Percentiles rank a stretch among this genome's conserved stretches.
These are phyloP conservation scores for Recurvirostra avosetta DNA, from an alignment of 2,113 vertebrate genomes.

Conservation along the genomic window DNA sequence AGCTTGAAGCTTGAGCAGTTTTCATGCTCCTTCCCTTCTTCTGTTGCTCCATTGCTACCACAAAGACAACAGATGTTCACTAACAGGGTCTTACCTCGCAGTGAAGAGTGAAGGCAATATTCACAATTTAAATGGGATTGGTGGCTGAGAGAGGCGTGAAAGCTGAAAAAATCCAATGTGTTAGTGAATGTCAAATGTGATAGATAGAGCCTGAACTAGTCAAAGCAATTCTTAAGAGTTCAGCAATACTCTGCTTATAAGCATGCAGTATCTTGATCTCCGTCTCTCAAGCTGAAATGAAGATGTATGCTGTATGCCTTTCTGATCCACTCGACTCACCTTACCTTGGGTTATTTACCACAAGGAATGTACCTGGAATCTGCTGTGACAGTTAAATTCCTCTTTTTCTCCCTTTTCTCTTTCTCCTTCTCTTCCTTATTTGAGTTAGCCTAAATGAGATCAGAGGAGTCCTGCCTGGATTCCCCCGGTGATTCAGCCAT, in stretches of 20 bases:
- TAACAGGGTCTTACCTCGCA: not conserved
- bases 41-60: not conserved
- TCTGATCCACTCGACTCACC: not conserved
- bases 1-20: not conserved
- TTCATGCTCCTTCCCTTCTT: not conserved
- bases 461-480: not conserved
- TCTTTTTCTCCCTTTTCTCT: not conserved
- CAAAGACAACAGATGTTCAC: not conserved
- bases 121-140: not conserved
- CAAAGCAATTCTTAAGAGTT: slow-evolving; percentile 34
- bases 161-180: not conserved
- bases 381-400: not conserved
- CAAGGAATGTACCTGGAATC: not conserved
- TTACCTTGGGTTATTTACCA: not conserved
- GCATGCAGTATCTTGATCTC: not conserved
- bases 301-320: not conserved
- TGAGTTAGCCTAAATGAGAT: not conserved
- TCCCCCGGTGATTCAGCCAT: not conserved
- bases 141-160: not conserved
- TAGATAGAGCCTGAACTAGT: slow-evolving; percentile 46
- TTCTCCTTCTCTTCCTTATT: not conserved
- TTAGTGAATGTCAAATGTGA: slow-evolving; percentile 49
- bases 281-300: not conserved
- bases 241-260: slow-evolving; percentile 35
- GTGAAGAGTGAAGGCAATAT: not conserved